These are phyloP conservation scores for Corythoichthys haematopterus DNA, from an alignment of 2,113 vertebrate species.

Conservation along the genomic window DNA sequence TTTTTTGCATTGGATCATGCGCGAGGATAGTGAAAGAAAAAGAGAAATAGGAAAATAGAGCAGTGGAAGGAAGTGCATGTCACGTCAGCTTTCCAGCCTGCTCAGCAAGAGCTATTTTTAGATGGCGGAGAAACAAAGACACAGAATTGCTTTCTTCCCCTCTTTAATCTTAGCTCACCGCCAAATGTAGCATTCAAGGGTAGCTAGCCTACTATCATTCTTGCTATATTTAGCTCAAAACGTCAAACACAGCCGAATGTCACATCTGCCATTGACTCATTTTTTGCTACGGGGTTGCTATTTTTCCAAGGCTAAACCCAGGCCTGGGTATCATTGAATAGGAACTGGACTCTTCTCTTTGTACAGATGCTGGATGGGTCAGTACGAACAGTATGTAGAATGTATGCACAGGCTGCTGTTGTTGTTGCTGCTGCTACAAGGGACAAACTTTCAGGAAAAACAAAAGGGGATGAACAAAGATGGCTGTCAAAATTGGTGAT, in stretches of 20 bases:
- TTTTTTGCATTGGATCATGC: background rate
- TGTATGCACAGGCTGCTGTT: background rate
- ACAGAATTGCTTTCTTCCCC: slow-evolving; percentile 47
- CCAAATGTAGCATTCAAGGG: slow-evolving; percentile 39
- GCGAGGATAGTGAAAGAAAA: background rate
- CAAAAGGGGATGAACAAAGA: slow-evolving; percentile 4
- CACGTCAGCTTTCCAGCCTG: slow-evolving; percentile 31
- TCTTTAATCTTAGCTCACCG: slow-evolving; percentile 36
- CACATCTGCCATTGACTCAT: slow-evolving; percentile 22
- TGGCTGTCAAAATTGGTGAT: slow-evolving; percentile 20
- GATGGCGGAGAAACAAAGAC: slow-evolving; percentile 48
- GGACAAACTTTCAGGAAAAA: background rate
- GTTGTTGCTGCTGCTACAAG: slow-evolving; percentile 3
- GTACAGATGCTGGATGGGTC: background rate
- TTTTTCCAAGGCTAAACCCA: slow-evolving; percentile 9
- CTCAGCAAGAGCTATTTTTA: slow-evolving; percentile 67
- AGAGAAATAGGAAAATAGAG: slow-evolving; percentile 19
- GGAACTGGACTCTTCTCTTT: background rate
- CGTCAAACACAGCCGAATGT: slow-evolving; percentile 25
- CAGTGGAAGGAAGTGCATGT: slow-evolving; percentile 34
- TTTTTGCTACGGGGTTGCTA: slow-evolving; percentile 12
- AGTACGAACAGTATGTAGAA: background rate
- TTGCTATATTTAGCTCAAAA: slow-evolving; percentile 40
- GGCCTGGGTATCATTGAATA: slow-evolving; percentile 30
- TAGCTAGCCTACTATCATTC: slow-evolving; percentile 16